phyloP scores from a whole-genome alignment of 2,888 invertebrate genomes.

The Loripinus fragilis region DNA sequence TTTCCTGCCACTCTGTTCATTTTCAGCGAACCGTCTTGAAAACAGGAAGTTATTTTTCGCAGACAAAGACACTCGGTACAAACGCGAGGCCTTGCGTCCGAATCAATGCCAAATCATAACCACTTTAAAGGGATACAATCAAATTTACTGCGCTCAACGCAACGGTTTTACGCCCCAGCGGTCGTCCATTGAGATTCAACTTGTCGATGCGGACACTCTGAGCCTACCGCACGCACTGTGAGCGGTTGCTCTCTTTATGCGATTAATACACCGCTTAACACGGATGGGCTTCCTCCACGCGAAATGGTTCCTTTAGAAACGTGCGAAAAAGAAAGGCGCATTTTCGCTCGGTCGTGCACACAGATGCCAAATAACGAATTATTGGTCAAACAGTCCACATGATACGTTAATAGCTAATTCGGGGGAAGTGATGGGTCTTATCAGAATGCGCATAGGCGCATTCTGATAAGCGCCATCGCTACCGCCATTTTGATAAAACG shows the following conservation, averaged over 20 bases:
- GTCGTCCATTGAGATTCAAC: constrained; percentile 8
- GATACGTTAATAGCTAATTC: too few species aligned
- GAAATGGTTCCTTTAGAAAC: too few species aligned
- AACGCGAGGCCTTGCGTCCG: constrained; percentile 14
- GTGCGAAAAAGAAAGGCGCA: too few species aligned
- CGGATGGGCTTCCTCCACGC: background rate
- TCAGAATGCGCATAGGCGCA: too few species aligned
- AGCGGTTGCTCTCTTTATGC: constrained; percentile 16
- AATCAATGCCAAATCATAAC: constrained; percentile 16
- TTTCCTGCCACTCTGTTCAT: background rate
- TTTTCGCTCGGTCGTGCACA: too few species aligned
- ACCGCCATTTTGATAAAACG: too few species aligned
- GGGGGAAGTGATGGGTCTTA: too few species aligned
- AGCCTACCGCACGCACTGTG: constrained; percentile 11
- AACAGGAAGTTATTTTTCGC: background rate
- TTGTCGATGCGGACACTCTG: constrained; percentile 1
- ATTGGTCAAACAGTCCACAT: too few species aligned
- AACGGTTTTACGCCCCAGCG: constrained; percentile 17
- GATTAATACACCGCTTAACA: constrained; percentile 16
- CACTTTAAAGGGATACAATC: constrained; percentile 18
- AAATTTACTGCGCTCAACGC: constrained; percentile 10
- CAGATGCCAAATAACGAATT: too few species aligned
- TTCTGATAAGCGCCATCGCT: too few species aligned
- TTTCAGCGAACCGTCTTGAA: background rate
- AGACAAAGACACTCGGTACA: constrained; percentile 10